These are phyloP conservation scores for Sebastes schlegelii DNA, from an alignment of 2,113 vertebrate genomes.

Conservation along the genomic window DNA sequence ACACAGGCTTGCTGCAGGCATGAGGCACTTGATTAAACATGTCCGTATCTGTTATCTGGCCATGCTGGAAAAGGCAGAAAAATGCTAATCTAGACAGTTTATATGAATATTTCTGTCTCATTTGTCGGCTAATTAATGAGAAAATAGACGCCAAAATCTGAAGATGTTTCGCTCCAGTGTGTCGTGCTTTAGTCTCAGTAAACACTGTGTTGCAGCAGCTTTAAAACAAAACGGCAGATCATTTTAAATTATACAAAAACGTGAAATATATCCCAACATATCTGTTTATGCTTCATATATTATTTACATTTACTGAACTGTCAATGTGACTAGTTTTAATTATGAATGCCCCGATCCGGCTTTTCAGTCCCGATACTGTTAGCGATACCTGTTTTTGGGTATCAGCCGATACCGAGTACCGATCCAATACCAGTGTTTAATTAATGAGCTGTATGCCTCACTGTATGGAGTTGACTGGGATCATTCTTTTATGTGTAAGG, in stretches of 20 bases:
- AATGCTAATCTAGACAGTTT: neutral
- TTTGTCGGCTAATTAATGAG: neutral
- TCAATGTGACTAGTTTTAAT: neutral
- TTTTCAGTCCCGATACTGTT: too few species aligned
- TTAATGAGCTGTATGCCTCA: too few species aligned
- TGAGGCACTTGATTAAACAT: constrained; percentile 37
- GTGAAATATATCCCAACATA: neutral
- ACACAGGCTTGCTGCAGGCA: constrained; percentile 42
- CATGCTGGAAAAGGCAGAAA: constrained; percentile 51
- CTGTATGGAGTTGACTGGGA: too few species aligned
- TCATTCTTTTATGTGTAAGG: too few species aligned
- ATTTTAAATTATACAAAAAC: neutral
- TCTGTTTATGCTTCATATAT: neutral
- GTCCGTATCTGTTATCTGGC: constrained; percentile 34
- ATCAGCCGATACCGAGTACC: too few species aligned
- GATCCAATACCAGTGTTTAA: too few species aligned
- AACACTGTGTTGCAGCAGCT: neutral
- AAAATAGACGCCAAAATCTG: neutral
- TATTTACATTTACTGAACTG: neutral
- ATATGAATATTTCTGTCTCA: neutral
- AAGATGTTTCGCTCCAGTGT: neutral
- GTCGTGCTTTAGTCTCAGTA: neutral
- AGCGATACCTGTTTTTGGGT: too few species aligned
- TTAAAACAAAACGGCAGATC: neutral
- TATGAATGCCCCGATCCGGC: too few species aligned